These are phyloP conservation scores for Xylophagus ater DNA, from an alignment of 2,888 invertebrate genomes.

Conservation along the genomic window DNA sequence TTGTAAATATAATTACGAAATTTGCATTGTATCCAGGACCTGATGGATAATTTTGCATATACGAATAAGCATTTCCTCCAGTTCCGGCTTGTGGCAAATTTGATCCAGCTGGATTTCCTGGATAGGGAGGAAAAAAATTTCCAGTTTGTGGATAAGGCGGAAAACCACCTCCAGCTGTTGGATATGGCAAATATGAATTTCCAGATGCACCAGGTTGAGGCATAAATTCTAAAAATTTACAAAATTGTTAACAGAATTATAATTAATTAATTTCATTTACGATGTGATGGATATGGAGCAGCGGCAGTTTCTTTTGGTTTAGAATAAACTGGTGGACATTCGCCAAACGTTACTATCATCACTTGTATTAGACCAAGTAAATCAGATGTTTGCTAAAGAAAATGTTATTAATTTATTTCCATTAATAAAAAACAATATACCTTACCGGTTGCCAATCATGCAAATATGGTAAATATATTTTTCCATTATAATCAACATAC, in stretches of 20 bases:
- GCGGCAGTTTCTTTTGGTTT: constrained; percentile 47
- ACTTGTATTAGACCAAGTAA: constrained; percentile 80
- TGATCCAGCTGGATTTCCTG: constrained; percentile 23
- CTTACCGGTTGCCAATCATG: constrained; percentile 81
- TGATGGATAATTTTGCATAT: constrained; percentile 34
- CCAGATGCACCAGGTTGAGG: constrained; percentile 31
- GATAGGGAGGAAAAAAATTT: constrained; percentile 35
- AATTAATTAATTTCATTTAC: constrained; percentile 24
- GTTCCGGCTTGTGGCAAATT: constrained; percentile 28
- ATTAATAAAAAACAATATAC: constrained; percentile 4
- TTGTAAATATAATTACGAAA: constrained; percentile 10
- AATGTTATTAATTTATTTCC: constrained; percentile 3
- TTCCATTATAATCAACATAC: constrained; percentile 90
- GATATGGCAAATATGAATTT: constrained; percentile 45
- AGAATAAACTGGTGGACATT: constrained; percentile 87
- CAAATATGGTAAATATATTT: constrained; percentile 91
- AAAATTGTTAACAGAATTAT: background rate
- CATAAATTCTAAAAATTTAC: constrained; percentile 33
- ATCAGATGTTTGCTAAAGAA: constrained; percentile 57
- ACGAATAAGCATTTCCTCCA: constrained; percentile 47
- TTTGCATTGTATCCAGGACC: constrained; percentile 25
- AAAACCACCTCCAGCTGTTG: constrained; percentile 40
- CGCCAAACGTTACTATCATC: constrained; percentile 86
- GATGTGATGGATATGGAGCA: constrained; percentile 45
- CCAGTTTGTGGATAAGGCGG: constrained; percentile 34